Percentiles rank a stretch among this genome's conserved stretches.
These are phyloP conservation scores for Channallabes apus DNA, from an alignment of 2,797 vertebrate species.

Conservation along the genomic window DNA sequence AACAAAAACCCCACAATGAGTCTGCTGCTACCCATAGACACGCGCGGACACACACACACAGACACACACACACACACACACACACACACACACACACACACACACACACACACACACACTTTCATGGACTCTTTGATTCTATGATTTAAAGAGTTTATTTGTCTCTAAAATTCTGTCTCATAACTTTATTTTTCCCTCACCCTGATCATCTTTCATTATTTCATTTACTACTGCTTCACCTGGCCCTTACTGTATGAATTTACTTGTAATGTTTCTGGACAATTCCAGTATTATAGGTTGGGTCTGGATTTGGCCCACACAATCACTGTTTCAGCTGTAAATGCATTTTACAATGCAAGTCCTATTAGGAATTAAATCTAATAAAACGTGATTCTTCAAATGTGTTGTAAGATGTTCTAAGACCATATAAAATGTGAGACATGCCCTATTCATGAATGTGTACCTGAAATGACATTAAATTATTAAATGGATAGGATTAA, in stretches of 20 bases:
- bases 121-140: conserved; percentile 1
- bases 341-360: neutral
- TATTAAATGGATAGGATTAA: neutral
- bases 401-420: neutral
- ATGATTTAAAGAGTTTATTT: neutral
- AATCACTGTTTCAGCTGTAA: neutral
- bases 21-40: conserved; percentile 1
- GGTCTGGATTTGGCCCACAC: neutral
- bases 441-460: neutral
- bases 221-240: neutral
- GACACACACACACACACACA: no score
- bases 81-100: no score
- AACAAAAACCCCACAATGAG: conserved; percentile 30
- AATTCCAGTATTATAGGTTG: neutral
- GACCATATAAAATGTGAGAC: neutral
- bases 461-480: neutral
- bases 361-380: neutral
- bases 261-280: neutral
- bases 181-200: neutral
- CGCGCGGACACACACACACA: no score
- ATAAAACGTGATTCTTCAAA: neutral
- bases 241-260: neutral
- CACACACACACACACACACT: neutral
- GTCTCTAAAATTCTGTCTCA: neutral
- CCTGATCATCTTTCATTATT: neutral